These are phyloP conservation scores for Hymenochirus boettgeri DNA, from an alignment of 2,113 vertebrate species.

Conservation along the genomic window DNA sequence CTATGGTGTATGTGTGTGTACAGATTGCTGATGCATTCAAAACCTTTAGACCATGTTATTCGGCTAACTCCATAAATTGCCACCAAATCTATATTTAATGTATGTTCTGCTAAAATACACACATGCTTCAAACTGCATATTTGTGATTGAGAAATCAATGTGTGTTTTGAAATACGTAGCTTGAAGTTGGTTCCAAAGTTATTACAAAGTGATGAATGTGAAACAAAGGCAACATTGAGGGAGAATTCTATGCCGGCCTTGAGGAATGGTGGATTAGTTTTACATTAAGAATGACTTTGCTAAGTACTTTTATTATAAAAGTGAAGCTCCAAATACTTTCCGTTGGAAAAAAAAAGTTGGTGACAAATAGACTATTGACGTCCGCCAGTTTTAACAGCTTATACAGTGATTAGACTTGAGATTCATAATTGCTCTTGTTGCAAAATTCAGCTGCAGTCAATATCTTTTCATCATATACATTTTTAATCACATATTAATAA, in stretches of 20 bases:
- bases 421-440: slow-evolving; percentile 73
- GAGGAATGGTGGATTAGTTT: not conserved
- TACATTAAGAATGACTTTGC: slow-evolving; percentile 26
- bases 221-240: not conserved
- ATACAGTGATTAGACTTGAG: slow-evolving; percentile 57
- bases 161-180: not conserved
- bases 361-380: slow-evolving; percentile 65
- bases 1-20: no score
- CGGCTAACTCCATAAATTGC: no score
- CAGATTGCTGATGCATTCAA: no score
- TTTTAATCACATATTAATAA: slow-evolving; percentile 83
- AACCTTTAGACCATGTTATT: no score
- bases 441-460: slow-evolving; percentile 60
- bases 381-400: slow-evolving; percentile 50
- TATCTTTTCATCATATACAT: slow-evolving; percentile 79
- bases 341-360: slow-evolving; percentile 52
- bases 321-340: slow-evolving; percentile 48
- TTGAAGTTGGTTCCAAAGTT: not conserved
- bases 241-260: not conserved
- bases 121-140: no score
- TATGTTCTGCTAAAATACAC: no score
- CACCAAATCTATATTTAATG: no score
- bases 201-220: not conserved
- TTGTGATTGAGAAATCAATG: no score
- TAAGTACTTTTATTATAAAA: slow-evolving; percentile 38